phyloP scores from a whole-genome alignment of 2,797 vertebrate species.

The Catamblyrhynchus diadema region DNA sequence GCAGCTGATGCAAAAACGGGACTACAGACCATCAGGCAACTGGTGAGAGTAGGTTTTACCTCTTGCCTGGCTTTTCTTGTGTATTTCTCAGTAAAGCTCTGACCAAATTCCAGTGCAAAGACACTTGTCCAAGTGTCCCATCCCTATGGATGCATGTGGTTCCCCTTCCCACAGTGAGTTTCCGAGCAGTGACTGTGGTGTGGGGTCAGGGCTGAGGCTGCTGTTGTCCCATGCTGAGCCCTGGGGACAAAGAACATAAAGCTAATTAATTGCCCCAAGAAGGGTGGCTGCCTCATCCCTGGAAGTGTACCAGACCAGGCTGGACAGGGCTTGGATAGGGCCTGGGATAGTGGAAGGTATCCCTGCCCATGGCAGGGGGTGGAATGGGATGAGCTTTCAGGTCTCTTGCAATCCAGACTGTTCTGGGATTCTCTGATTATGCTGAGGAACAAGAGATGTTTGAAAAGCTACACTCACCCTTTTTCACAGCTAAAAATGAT shows the following conservation, averaged over 20 bases:
- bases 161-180: rapidly evolving
- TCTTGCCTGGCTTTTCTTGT: neutral
- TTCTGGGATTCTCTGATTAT: neutral
- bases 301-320: neutral
- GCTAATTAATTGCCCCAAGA: neutral
- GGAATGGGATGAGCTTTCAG: rapidly evolving
- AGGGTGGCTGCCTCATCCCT: neutral
- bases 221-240: neutral
- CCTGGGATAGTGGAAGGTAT: neutral
- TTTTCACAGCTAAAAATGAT: neutral
- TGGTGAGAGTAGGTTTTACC: neutral
- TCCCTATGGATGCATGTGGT: rapidly evolving
- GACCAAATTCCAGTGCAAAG: neutral
- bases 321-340: neutral
- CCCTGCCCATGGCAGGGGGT: neutral
- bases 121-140: rapidly evolving
- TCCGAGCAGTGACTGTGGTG: rapidly evolving
- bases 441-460: neutral
- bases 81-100: neutral
- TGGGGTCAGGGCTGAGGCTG: neutral
- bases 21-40: neutral
- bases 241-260: neutral
- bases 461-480: neutral
- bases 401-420: neutral
- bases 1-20: slow-evolving; percentile 13